phyloP scores from a whole-genome alignment of 2,113 vertebrate genomes.

The Felis catus region F.catus_Fca126_mat1.0 CM031416.1:76688501-76689000 shows the following conservation, averaged over 20 bases:
- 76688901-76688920: neutral
- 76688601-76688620: neutral
- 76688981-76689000: neutral
- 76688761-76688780: neutral
- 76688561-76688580: neutral
- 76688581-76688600: neutral
- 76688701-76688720: neutral
- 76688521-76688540: neutral
- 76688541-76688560: neutral
- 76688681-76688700: neutral
- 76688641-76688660: neutral
- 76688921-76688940: neutral
- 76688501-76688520: neutral
- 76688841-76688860: neutral
- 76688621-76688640: neutral
- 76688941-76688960: neutral
- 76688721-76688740: neutral
- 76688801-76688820: neutral
- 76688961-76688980: neutral
- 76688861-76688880: neutral
- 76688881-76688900: neutral
- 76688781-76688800: neutral
- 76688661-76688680: neutral
- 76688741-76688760: neutral
- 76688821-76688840: neutral